These are phyloP conservation scores for Clinocottus analis DNA, from an alignment of 2,113 vertebrate species.

Conservation along the genomic window DNA sequence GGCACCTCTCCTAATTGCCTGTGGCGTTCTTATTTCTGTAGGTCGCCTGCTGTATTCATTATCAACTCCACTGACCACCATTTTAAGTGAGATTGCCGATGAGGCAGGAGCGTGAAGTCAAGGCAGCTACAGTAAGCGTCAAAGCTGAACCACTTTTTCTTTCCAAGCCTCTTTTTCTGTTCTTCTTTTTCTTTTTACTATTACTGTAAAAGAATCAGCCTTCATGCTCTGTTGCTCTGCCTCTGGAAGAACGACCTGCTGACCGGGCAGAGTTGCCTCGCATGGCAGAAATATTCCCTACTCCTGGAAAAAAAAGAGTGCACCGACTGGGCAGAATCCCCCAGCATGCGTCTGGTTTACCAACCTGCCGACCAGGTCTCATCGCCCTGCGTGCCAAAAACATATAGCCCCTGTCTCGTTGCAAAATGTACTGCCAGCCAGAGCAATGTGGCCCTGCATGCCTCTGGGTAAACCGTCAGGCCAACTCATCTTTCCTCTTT, in stretches of 20 bases:
- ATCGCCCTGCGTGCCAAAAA: constrained; percentile 13
- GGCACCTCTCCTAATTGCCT: constrained; percentile 74
- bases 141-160: constrained; percentile 12
- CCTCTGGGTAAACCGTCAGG: constrained; percentile 5
- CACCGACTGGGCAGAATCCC: constrained; percentile 13
- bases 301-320: constrained; percentile 31
- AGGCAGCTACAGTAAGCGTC: constrained; percentile 6
- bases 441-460: constrained; percentile 6
- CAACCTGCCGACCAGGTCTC: constrained; percentile 6
- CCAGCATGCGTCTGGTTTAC: not conserved
- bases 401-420: constrained; percentile 11
- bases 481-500: not conserved
- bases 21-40: constrained; percentile 65
- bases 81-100: constrained; percentile 39
- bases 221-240: constrained; percentile 16
- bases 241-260: constrained; percentile 26
- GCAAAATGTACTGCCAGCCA: constrained; percentile 32
- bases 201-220: constrained; percentile 8
- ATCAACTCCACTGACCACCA: constrained; percentile 59
- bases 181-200: not conserved
- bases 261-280: constrained; percentile 4
- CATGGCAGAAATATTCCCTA: constrained; percentile 30
- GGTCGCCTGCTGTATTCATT: constrained; percentile 58
- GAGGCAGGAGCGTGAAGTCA: constrained; percentile 21
- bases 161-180: not conserved